Conservation (phyloP, 2,113 vertebrate species). For the Numida meleagris region DNA sequence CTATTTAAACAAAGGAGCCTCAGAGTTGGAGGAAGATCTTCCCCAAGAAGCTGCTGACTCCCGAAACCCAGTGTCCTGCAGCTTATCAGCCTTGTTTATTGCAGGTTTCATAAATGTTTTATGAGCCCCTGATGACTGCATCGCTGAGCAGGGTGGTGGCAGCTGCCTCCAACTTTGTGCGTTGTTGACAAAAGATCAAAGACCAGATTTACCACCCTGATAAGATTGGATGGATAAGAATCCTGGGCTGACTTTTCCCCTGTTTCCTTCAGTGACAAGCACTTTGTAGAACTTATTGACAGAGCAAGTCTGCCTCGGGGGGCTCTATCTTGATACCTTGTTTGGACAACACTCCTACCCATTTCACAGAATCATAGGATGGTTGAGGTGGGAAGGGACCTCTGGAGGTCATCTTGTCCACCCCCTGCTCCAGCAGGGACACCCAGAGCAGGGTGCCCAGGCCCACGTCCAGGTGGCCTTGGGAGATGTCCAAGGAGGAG, state of each 20-base stretch:
- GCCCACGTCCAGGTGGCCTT: background rate
- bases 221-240: constrained; percentile 78
- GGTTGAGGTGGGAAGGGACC: background rate
- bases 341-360: background rate
- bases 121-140: constrained; percentile 72
- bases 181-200: constrained; percentile 84
- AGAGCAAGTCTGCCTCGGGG: background rate
- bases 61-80: constrained; percentile 73
- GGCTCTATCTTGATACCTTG: background rate
- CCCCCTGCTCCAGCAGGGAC: background rate
- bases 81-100: constrained; percentile 82
- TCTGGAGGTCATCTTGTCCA: background rate
- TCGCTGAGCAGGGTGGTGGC: constrained; percentile 73
- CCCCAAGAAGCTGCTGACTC: constrained; percentile 81
- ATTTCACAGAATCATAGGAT: background rate
- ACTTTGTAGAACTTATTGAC: constrained; percentile 7
- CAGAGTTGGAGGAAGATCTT: constrained; percentile 73
- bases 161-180: constrained; percentile 77
- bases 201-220: constrained; percentile 82
- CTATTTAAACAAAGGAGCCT: constrained; percentile 79
- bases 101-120: constrained; percentile 83
- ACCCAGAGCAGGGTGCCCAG: background rate
- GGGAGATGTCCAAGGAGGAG: background rate
- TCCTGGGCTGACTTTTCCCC: constrained; percentile 69
- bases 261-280: constrained; percentile 22